These are phyloP conservation scores for Nasonia longicornis DNA, from an alignment of 1,140 invertebrate genomes.

Conservation along the genomic window DNA sequence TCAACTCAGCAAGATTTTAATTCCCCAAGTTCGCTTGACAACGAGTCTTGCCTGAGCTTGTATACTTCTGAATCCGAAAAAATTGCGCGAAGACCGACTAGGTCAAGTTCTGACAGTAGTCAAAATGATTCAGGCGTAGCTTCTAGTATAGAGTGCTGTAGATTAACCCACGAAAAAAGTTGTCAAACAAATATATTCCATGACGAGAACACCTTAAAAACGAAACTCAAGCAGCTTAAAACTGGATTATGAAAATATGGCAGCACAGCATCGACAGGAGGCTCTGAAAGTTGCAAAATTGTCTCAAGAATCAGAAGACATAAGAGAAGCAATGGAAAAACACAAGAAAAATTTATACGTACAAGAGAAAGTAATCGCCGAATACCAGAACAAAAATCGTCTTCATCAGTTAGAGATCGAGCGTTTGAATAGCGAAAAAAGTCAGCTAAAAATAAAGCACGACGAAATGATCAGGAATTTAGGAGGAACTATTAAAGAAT, in stretches of 20 bases:
- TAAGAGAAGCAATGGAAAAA: constrained; percentile 49
- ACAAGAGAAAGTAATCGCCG: constrained; percentile 52
- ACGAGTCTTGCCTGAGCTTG: constrained; percentile 27
- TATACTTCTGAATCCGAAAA: constrained; percentile 37
- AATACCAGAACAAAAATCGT: constrained; percentile 48
- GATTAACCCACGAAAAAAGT: constrained; percentile 24
- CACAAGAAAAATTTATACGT: constrained; percentile 49
- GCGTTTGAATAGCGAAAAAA: constrained; percentile 46
- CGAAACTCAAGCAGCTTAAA: constrained; percentile 48
- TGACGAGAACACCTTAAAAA: constrained; percentile 35
- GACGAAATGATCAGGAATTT: constrained; percentile 39
- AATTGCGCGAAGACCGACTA: constrained; percentile 14
- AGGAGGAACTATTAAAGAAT: constrained; percentile 45
- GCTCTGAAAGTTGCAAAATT: constrained; percentile 49
- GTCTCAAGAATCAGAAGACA: constrained; percentile 53
- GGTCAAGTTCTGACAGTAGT: constrained; percentile 49
- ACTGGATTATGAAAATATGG: constrained; percentile 51
- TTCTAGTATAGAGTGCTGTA: constrained; percentile 23
- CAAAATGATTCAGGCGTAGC: constrained; percentile 61
- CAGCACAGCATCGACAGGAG: constrained; percentile 49
- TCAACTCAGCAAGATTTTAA: neutral
- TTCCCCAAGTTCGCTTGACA: neutral
- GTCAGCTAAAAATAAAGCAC: constrained; percentile 44
- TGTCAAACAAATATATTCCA: constrained; percentile 16
- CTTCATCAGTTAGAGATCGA: constrained; percentile 51